Evolutionary conservation across 92 coral and sea anemone genomes (phyloP), one percentile per base, ranked within the genome.

Genomic region (Porites cylindrica): DNA sequence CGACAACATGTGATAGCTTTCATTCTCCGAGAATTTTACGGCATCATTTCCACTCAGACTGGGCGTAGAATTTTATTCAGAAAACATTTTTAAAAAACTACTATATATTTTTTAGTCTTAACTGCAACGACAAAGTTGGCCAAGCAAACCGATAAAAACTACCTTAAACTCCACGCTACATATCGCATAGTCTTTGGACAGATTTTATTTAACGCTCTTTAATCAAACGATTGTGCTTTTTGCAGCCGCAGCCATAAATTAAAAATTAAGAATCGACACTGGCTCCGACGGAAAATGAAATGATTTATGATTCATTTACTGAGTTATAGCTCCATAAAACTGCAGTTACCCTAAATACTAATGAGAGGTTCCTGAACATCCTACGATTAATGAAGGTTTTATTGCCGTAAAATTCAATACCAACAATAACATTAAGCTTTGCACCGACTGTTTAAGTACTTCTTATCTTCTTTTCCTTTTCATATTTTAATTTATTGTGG

Each of bases 381-480:
- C 54, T 74, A 50, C 38, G 54, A 43, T 74, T 83, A 74, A 83
- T 75, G 87, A 76, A 24, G 8, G 74, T 83, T 83, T 83, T 75
- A 83, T 83, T 74, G 87, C 87, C 63, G 65, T 63, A 62, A 59
- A 83, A 75, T 74, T 83, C 65, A 83, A 75, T 75, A 52, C 80
- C 86, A 9, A 65, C 63, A 59, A 43, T 18, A 50, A 71, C 79
- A 24, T 72, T 47, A 71, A 72, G 75, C 66, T 29, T 38, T 53
- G 19, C 80, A n/a, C 51, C 56, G 87, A 83, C 87, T 83, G 87
- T 83, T 83, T 83, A 83, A 74, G 80, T 83, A 10, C 63, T 53
- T 26, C 74, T 83, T 73, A 83, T 83, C 87, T 26, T 58, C 74
- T 74, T 60, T 50, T 63, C 43, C 87, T 60, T 73, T 83, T 83